Base-by-base conservation (phyloP, 2,113 vertebrate genomes). In the Phalacrocorax pelagicus region DNA sequence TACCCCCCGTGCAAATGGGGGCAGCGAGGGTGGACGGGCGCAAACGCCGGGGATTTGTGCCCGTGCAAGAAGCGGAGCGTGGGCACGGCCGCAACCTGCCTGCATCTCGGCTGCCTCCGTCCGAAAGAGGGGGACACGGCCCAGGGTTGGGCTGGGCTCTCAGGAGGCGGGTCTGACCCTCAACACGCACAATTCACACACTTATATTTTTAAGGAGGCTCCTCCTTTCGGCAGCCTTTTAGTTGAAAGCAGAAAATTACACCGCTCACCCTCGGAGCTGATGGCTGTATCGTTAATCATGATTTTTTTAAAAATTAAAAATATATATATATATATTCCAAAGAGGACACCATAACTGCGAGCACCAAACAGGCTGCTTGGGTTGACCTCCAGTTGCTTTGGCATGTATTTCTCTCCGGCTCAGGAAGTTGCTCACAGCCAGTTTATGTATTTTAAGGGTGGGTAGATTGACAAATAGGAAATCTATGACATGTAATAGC, bases 151-250 rank as follows among this genome's bases (percentile, higher is more conserved):
- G 55, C 4, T 0, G 27, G 47, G 21, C 5, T 54, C 30, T 11
- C 5, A 0, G 21, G 55, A 58, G 16, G 38, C 38, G 38, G 38
- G 38, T 17, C 73, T 8, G 32, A 21, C 65, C 65, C 78, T 10
- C 7, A 0, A 1, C 5, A 6, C 1, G 0, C 47, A 4, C 46
- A 7, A 2, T 8, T 59, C 49, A 6, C 46, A 4, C 62, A 13
- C 36, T 21, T 3, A 21, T 14, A 77, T 3, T 49, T 49, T 24
- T 9, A 21, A 62, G 81, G 67, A 92, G 61, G 18, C 12, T 87
- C 20, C 69, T 86, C 86, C 63, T 87, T 79, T 77, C 34, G 82
- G 81, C 88, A 87, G 30, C 46, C 32, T 55, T 46, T 18, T 11
- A 58, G 38, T 6, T 7, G 38, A 36, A 54, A 82, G 66, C 3